Conservation (phyloP, 2,113 vertebrate genomes). For the Typhlomys cinereus region DNA sequence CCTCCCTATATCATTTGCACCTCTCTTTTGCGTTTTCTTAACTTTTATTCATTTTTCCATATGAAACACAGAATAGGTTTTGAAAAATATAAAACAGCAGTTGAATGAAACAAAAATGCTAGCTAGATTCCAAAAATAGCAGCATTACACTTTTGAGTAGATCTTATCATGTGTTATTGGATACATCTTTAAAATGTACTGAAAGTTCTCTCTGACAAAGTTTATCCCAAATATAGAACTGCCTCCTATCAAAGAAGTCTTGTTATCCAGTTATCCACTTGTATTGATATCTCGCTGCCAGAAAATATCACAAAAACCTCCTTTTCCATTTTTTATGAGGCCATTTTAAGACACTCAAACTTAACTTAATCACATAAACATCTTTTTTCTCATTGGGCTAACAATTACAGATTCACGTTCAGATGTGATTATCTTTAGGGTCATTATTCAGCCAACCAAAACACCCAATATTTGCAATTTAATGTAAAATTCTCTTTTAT, state of each 20-base stretch:
- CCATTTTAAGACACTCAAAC: neutral
- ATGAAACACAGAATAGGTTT: neutral
- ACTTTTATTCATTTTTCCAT: neutral
- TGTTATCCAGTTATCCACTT: neutral
- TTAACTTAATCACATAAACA: neutral
- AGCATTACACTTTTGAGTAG: neutral
- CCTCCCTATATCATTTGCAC: neutral
- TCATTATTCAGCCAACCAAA: neutral
- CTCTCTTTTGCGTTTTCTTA: slow-evolving; percentile 29
- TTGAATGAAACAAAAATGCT: no score
- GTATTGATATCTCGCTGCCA: neutral
- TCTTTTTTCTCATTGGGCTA: neutral
- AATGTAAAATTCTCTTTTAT: neutral
- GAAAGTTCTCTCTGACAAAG: neutral
- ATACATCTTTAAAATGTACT: neutral
- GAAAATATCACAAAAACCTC: neutral
- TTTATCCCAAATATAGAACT: neutral
- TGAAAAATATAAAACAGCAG: neutral
- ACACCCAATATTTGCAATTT: neutral
- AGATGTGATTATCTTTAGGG: neutral
- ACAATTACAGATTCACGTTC: neutral
- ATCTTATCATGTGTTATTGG: neutral
- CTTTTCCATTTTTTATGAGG: neutral
- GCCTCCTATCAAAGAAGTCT: neutral
- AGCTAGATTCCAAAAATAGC: neutral